Evolutionary conservation across 2,888 invertebrate genomes (phyloP), one percentile per base, ranked within the genome.

Genomic region (Agonopterix alstromeriana): DNA sequence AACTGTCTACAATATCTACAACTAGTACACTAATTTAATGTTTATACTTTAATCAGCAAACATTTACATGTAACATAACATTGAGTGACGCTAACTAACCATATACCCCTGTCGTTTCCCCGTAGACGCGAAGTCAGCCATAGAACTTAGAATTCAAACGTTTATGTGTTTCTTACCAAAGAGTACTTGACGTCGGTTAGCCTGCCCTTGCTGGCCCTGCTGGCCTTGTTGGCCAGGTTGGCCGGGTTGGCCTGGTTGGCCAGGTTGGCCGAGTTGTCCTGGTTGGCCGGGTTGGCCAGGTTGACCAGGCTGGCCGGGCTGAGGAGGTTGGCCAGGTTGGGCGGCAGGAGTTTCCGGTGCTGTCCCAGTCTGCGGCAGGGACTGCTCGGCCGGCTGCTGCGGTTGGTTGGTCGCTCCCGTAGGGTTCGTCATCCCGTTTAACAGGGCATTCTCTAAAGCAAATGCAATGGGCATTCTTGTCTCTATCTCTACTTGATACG

Each of bases 401-500:
- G n/a, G 35, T 1, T 38, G 9, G 27, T 12, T n/a, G 10, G 17
- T 27, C 10, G 10, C 45, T 8, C 54, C 44, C 8, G 60, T 61
- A 2, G 60, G 55, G 41, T 61, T 63, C 0, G 63, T 58, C 51
- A 73, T 47, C 44, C 66, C 73, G 55, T 62, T 69, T 12, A 73
- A 52, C 46, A 76, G 51, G 41, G 67, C 62, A 49, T 65, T 73
- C 48, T 77, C 79, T 36, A 79, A 55, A 35, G 77, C 74, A 46
- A 77, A 61, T 40, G 78, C 71, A 14, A 80, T 67, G 5, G 81
- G 79, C 50, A 80, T 72, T 56, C 76, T 65, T 36, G 78, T 73
- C 50, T 77, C 82, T 54, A 82, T 78, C 55, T 81, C 82, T 52
- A 82, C 70, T 67, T 81, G 80, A 51, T 77, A 79, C 0, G 70